Conservation (phyloP, 2,113 vertebrate species). For the Abramis brama region DNA sequence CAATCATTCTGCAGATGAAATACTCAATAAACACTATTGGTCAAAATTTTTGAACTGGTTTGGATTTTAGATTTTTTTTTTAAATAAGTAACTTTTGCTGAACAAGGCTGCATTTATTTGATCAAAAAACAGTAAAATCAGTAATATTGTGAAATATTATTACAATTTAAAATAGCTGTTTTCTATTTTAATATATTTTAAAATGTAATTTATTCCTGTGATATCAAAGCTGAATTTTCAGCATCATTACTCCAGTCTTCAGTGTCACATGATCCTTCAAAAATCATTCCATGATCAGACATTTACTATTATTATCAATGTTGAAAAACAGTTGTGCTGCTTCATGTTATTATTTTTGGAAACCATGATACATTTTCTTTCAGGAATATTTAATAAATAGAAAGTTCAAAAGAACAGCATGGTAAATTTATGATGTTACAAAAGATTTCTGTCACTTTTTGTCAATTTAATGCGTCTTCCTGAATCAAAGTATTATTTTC, state of each 20-base stretch:
- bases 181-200: background rate
- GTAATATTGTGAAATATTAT: background rate
- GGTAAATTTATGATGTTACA: too few relatives aligned
- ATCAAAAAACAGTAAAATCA: background rate
- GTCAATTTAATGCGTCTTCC: background rate
- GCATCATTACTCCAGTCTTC: background rate
- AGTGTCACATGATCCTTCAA: background rate
- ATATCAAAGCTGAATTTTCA: background rate
- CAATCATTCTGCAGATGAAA: background rate
- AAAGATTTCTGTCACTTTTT: background rate
- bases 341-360: background rate
- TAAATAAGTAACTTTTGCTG: too few relatives aligned
- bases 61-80: too few relatives aligned
- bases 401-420: background rate
- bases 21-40: background rate
- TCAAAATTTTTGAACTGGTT: background rate
- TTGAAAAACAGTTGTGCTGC: background rate
- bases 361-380: background rate
- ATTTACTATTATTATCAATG: background rate
- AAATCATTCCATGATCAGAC: background rate
- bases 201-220: background rate
- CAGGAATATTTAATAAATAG: background rate
- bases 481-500: background rate
- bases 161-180: background rate
- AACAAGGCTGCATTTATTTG: background rate